phyloP scores from a whole-genome alignment of 2,113 vertebrate genomes.

The Archilochus colubris region DNA sequence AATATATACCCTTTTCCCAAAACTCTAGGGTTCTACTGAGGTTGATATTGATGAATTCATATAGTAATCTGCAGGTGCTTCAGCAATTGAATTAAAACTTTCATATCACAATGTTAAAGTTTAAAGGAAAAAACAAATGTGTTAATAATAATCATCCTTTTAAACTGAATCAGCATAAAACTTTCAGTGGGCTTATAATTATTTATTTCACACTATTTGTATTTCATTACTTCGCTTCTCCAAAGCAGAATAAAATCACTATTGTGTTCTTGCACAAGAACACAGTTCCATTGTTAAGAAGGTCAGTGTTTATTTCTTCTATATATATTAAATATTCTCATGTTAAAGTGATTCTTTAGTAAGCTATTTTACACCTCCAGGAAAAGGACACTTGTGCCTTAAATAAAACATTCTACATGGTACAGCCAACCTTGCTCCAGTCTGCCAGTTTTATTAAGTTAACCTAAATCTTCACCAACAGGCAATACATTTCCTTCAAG shows the following conservation, averaged over 20 bases:
- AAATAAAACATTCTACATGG: background rate
- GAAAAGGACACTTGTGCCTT: background rate
- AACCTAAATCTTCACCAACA: background rate
- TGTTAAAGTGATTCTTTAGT: background rate
- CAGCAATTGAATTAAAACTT: background rate
- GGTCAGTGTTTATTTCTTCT: background rate
- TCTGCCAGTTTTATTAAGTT: background rate
- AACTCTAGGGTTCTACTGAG: background rate
- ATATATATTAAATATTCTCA: background rate
- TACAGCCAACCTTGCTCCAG: background rate
- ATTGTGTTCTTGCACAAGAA: background rate
- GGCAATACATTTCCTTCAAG: background rate
- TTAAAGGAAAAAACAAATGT: background rate
- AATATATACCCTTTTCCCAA: background rate
- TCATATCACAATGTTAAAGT: background rate
- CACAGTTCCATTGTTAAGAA: background rate
- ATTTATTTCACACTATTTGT: background rate
- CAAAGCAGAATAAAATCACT: background rate
- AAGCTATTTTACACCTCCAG: background rate
- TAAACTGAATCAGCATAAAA: background rate
- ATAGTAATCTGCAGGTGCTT: background rate
- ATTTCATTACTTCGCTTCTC: background rate
- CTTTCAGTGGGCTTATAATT: background rate
- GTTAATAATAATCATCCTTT: background rate
- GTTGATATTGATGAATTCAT: background rate